These are phyloP conservation scores for Hemithea aestivaria DNA, from an alignment of 2,888 invertebrate genomes.

Conservation along the genomic window DNA sequence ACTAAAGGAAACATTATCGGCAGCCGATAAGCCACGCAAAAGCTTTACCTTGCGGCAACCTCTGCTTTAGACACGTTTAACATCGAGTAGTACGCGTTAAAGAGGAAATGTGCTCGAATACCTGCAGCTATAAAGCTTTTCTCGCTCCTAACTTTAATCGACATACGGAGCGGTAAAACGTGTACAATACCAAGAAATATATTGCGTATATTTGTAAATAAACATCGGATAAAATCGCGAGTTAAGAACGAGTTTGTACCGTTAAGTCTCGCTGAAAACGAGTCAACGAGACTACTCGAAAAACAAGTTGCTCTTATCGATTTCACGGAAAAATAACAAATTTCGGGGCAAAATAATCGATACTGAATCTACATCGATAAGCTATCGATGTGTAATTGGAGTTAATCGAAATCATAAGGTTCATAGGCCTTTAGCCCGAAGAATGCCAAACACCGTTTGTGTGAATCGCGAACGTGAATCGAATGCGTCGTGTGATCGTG, in stretches of 20 bases:
- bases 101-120: too few species aligned
- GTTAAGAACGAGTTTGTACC: conserved; percentile 66
- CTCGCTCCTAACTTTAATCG: conserved; percentile 33
- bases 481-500: conserved; percentile 61
- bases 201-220: conserved; percentile 46
- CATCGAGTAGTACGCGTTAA: too few species aligned
- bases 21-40: conserved; percentile 56
- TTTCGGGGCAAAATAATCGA: conserved; percentile 23
- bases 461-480: conserved; percentile 72
- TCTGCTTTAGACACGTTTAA: conserved; percentile 4
- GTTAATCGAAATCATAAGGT: conserved; percentile 46
- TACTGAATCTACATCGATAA: conserved; percentile 18
- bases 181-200: conserved; percentile 46
- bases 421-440: conserved; percentile 47
- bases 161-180: conserved; percentile 44
- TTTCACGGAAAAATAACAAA: conserved; percentile 36
- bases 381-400: conserved; percentile 24
- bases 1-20: conserved; percentile 41
- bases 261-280: conserved; percentile 63
- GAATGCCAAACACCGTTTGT: conserved; percentile 69
- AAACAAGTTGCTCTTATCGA: conserved; percentile 51
- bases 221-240: conserved; percentile 50
- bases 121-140: too few species aligned
- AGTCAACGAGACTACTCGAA: conserved; percentile 47
- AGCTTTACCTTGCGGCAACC: conserved; percentile 16